phyloP scores from a whole-genome alignment of 1,140 invertebrate species.

The Aphelenchoides avenae region DNA sequence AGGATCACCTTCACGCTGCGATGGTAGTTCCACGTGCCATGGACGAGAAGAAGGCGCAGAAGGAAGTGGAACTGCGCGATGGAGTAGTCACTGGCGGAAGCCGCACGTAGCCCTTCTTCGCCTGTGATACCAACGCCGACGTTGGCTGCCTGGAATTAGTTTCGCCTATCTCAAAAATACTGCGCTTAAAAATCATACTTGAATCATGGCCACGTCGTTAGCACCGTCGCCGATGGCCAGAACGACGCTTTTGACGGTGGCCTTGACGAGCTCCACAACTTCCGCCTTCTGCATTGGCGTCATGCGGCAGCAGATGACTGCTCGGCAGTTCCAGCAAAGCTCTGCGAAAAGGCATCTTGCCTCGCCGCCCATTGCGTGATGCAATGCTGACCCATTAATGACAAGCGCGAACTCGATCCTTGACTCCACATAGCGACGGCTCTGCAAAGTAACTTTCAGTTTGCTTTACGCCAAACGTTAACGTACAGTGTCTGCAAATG shows the following conservation, averaged over 20 bases:
- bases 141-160: conserved; percentile 64
- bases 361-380: conserved; percentile 85
- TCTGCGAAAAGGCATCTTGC: conserved; percentile 86
- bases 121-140: conserved; percentile 94
- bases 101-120: conserved; percentile 94
- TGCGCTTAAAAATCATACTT: too few species aligned
- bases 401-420: conserved; percentile 65
- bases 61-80: conserved; percentile 79
- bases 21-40: conserved; percentile 97
- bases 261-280: conserved; percentile 89
- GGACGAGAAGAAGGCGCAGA: conserved; percentile 82
- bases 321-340: conserved; percentile 82
- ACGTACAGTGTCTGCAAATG: conserved; percentile 26
- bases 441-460: conserved; percentile 14
- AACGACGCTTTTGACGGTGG: conserved; percentile 78
- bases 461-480: too few species aligned
- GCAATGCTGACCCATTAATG: conserved; percentile 86
- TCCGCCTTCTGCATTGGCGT: conserved; percentile 94
- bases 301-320: conserved; percentile 95
- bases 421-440: conserved; percentile 10
- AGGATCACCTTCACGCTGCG: conserved; percentile 94
- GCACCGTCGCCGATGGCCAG: conserved; percentile 97
- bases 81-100: conserved; percentile 81
- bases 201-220: conserved; percentile 99
- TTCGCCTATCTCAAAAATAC: too few species aligned